A percentile compares a stretch with the other conserved stretches of the same genome.
Conservation (phyloP, 2,797 vertebrate genomes). For the Etheostoma nigrum region DNA sequence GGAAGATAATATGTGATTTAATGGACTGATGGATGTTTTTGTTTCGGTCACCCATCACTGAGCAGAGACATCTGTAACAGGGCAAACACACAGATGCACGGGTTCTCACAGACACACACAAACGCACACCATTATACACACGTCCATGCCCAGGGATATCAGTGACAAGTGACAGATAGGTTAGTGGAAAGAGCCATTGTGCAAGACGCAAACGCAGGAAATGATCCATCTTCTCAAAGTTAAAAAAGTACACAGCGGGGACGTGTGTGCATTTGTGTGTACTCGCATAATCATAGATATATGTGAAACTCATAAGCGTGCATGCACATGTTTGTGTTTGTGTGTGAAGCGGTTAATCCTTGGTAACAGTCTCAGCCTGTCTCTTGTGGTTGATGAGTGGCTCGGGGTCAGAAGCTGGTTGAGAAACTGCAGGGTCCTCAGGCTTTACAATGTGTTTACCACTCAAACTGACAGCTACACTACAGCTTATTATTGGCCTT, state of each 20-base stretch:
- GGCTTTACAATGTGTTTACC: constrained; percentile 83
- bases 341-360: constrained; percentile 61
- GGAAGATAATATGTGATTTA: constrained; percentile 85
- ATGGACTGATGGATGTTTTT: constrained; percentile 83
- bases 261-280: constrained; percentile 13
- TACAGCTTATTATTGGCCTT: constrained; percentile 78
- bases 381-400: constrained; percentile 77
- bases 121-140: constrained; percentile 46
- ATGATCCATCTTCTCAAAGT: constrained; percentile 50
- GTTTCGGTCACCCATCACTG: constrained; percentile 80
- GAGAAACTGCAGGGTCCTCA: constrained; percentile 68
- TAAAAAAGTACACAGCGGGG: constrained; percentile 28
- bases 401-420: constrained; percentile 69
- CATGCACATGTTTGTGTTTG: neutral
- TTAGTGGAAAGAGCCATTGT: constrained; percentile 47
- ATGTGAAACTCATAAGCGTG: neutral
- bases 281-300: constrained; percentile 5
- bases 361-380: constrained; percentile 54
- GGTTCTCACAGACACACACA: constrained; percentile 19
- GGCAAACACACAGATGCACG: constrained; percentile 50
- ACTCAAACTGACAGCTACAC: constrained; percentile 77
- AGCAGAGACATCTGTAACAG: constrained; percentile 80
- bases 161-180: constrained; percentile 65
- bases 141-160: constrained; percentile 53
- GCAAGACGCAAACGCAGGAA: constrained; percentile 43